Evolutionary conservation across 2,888 invertebrate genomes (phyloP).

Genomic region (Pycnomerus fuliginosus): DNA sequence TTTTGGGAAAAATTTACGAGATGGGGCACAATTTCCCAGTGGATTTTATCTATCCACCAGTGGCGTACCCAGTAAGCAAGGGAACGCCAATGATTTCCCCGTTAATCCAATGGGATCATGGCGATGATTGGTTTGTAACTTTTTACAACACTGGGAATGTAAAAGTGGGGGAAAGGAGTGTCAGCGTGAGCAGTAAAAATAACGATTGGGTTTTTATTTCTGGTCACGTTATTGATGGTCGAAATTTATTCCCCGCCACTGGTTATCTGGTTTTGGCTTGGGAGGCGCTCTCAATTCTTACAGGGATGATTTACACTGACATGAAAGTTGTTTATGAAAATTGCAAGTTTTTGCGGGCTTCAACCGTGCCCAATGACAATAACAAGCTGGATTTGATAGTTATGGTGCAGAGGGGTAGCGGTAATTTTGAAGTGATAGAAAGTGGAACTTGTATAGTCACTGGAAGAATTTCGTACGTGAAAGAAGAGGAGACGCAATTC

Average conservation of each 20-base stretch:
- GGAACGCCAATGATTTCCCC: slow-evolving; percentile 59
- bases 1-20: slow-evolving; percentile 59
- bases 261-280: slow-evolving; percentile 56
- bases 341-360: slow-evolving; percentile 59
- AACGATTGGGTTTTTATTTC: slow-evolving; percentile 70
- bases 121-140: slow-evolving; percentile 71
- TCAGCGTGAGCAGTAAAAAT: slow-evolving; percentile 61
- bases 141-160: slow-evolving; percentile 22
- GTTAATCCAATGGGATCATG: slow-evolving; percentile 86
- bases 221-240: slow-evolving; percentile 84
- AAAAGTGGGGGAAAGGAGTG: slow-evolving; percentile 64
- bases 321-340: slow-evolving; percentile 61
- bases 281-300: slow-evolving; percentile 56
- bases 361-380: slow-evolving; percentile 55
- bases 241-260: slow-evolving; percentile 61
- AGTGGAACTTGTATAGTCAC: slow-evolving; percentile 25
- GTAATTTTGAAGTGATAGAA: slow-evolving; percentile 42
- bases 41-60: slow-evolving; percentile 71
- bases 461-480: slow-evolving; percentile 24
- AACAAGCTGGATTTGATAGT: slow-evolving; percentile 36
- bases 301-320: slow-evolving; percentile 46
- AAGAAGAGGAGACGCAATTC: slow-evolving; percentile 48
- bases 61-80: slow-evolving; percentile 80
- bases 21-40: slow-evolving; percentile 74
- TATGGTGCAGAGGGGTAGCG: slow-evolving; percentile 36